phyloP scores from a whole-genome alignment of 2,113 vertebrate genomes.

The Felis chaus region DNA sequence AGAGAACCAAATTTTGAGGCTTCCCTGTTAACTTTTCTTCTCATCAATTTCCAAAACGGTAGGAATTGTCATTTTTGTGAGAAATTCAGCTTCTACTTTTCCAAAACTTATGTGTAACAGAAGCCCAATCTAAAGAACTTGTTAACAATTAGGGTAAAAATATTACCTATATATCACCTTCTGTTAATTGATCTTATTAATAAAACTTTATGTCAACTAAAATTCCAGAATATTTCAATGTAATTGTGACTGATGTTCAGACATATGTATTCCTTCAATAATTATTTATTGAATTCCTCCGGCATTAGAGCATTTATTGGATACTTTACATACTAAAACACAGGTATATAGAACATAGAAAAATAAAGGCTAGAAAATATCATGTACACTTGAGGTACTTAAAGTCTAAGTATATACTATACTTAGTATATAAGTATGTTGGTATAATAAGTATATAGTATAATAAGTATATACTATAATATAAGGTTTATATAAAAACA shows the following conservation, averaged over 20 bases:
- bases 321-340: not conserved
- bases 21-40: not conserved
- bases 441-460: not conserved
- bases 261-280: not conserved
- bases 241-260: not conserved
- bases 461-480: not conserved
- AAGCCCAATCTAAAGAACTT: not conserved
- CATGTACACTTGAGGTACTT: not conserved
- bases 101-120: not conserved
- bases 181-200: conserved; percentile 14
- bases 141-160: not conserved
- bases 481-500: not conserved
- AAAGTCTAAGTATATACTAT: not conserved
- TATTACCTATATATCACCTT: not conserved
- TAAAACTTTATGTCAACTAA: not conserved
- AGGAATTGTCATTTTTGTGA: not conserved
- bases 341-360: not conserved
- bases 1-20: not conserved
- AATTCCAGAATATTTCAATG: conserved; percentile 10
- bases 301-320: not conserved
- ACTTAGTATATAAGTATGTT: not conserved
- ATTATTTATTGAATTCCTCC: not conserved
- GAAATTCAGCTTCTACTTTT: not conserved
- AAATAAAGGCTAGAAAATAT: not conserved
- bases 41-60: not conserved